Percentiles rank a stretch among this genome's conserved stretches.
Evolutionary conservation across 2,113 vertebrate genomes (phyloP).

Genomic region (Climacteris rufus): DNA sequence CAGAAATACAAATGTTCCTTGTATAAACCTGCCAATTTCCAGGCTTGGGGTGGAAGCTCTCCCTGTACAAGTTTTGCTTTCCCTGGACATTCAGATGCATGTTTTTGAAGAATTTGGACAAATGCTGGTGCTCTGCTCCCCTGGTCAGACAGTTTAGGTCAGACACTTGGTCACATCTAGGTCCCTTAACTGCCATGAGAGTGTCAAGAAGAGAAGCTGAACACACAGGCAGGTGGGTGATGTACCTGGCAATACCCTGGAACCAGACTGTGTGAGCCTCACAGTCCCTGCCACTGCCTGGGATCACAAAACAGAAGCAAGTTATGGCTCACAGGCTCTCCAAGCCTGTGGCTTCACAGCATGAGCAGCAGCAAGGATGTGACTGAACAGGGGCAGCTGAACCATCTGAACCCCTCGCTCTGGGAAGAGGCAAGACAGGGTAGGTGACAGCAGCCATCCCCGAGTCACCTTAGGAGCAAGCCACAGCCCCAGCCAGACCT

Average conservation of each 20-base stretch:
- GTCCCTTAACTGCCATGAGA: background rate
- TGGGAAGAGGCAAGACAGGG: background rate
- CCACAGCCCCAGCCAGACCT: background rate
- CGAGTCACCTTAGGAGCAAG: background rate
- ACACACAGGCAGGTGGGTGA: background rate
- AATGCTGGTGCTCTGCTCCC: background rate
- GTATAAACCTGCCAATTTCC: background rate
- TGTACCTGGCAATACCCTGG: background rate
- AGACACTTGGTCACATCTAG: background rate
- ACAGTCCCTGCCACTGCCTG: background rate
- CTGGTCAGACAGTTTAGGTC: background rate
- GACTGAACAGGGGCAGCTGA: accelerated
- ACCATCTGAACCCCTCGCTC: background rate
- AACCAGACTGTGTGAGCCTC: background rate
- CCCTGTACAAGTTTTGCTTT: background rate
- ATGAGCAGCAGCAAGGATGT: background rate
- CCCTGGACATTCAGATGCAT: background rate
- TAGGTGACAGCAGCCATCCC: background rate
- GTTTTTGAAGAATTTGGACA: background rate
- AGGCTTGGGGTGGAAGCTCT: background rate
- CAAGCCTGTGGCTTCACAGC: background rate
- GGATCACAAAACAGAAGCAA: background rate
- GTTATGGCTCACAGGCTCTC: background rate
- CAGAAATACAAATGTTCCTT: background rate
- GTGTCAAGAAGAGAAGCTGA: background rate